These are phyloP conservation scores for Harpalus rubripes DNA, from an alignment of 2,888 invertebrate species.

Conservation along the genomic window DNA sequence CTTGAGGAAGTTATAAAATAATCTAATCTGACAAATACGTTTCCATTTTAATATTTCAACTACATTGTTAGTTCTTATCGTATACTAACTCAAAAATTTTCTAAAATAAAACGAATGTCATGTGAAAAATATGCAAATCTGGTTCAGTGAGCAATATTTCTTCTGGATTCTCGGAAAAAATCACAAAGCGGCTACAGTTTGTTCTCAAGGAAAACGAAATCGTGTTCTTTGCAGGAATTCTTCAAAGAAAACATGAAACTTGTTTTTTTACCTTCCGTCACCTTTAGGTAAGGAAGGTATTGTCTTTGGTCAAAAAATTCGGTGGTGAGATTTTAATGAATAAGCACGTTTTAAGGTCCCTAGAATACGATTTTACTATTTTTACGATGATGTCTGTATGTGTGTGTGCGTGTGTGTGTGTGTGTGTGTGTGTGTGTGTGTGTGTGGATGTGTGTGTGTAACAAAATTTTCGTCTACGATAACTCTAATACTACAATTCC, in stretches of 20 bases:
- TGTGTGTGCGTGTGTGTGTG: too few relatives aligned
- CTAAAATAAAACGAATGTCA: slow-evolving; percentile 37
- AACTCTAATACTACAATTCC: too few relatives aligned
- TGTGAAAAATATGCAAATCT: slow-evolving; percentile 56
- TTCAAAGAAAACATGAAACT: slow-evolving; percentile 50
- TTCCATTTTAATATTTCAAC: slow-evolving; percentile 10
- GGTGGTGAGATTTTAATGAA: too few relatives aligned
- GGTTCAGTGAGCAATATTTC: slow-evolving; percentile 46
- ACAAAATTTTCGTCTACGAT: too few relatives aligned
- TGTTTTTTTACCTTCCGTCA: too few relatives aligned
- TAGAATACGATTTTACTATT: too few relatives aligned
- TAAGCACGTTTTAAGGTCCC: too few relatives aligned
- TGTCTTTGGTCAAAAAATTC: too few relatives aligned
- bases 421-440: too few relatives aligned
- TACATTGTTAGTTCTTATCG: slow-evolving; percentile 25
- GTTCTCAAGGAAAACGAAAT: slow-evolving; percentile 45
- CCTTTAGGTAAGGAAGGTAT: too few relatives aligned
- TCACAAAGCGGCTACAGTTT: slow-evolving; percentile 28
- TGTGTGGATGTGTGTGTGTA: too few relatives aligned
- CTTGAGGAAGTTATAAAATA: slow-evolving; percentile 30
- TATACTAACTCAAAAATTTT: slow-evolving; percentile 6
- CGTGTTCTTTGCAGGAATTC: slow-evolving; percentile 37
- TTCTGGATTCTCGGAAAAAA: slow-evolving; percentile 46
- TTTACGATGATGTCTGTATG: too few relatives aligned
- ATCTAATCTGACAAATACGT: slow-evolving; percentile 17